These are phyloP conservation scores for Drosophila busckii DNA, from an alignment of 1,140 invertebrate species.

Conservation along the genomic window DNA sequence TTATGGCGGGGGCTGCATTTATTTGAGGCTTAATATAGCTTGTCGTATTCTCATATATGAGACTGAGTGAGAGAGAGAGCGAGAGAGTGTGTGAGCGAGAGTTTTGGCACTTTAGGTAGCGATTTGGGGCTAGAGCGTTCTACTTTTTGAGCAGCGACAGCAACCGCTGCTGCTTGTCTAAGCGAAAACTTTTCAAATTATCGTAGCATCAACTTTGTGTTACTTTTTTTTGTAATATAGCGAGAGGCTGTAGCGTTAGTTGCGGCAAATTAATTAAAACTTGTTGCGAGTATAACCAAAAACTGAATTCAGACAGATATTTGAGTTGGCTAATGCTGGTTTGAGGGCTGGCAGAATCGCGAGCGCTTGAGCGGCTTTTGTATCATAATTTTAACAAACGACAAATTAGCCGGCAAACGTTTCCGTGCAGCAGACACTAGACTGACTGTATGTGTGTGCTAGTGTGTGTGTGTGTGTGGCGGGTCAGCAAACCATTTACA, in stretches of 20 bases:
- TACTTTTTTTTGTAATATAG: conserved; percentile 35
- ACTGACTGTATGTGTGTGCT: too few relatives aligned
- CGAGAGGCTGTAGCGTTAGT: conserved; percentile 33
- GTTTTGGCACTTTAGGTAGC: conserved; percentile 34
- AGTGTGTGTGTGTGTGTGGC: too few relatives aligned
- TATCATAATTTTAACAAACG: conserved; percentile 70
- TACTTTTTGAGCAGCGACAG: conserved; percentile 22
- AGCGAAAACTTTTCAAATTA: conserved; percentile 76
- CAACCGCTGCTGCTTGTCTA: conserved; percentile 53
- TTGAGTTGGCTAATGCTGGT: conserved; percentile 18
- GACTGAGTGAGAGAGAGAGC: not conserved
- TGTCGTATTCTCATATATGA: conserved; percentile 44
- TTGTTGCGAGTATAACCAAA: conserved; percentile 57
- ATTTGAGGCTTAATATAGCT: conserved; percentile 73
- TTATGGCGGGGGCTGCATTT: conserved; percentile 72
- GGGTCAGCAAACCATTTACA: conserved; percentile 63
- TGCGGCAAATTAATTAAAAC: conserved; percentile 75
- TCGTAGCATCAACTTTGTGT: conserved; percentile 70
- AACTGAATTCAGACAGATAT: conserved; percentile 32
- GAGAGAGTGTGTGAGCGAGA: not conserved
- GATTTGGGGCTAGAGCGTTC: conserved; percentile 17
- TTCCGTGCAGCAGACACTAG: conserved; percentile 16
- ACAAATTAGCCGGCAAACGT: conserved; percentile 64
- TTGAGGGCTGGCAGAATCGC: conserved; percentile 29
- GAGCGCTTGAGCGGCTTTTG: conserved; percentile 42